Base-by-base conservation (phyloP, 1,140 invertebrate genomes). In the Ceratina australensis region DNA sequence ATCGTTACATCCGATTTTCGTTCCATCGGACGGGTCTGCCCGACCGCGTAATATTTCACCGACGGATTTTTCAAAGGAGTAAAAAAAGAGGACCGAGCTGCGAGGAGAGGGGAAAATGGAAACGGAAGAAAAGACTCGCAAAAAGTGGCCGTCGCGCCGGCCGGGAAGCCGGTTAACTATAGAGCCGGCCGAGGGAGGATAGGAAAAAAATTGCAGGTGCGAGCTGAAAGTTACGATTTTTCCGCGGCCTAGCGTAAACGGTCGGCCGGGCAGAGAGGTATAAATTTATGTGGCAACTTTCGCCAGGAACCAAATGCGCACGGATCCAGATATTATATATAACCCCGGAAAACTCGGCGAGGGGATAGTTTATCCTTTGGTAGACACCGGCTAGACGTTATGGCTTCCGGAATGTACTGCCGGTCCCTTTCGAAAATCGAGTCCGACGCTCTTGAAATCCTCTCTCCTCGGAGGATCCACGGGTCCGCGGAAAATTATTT, bases 251-350 rank as follows among this genome's bases (percentile, higher is more conserved):
- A 72, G 78, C 65, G 22, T 28, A 13, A 18, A 67, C 33, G 33
- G 52, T 65, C 49, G 26, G 66, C 3, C 75, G 56, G n/a, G 18
- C 33, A 42, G 33, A 42, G 33, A 42, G 33, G 81, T 84, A 79
- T 80, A 87, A 87, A 88, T 87, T 88, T 87, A 87, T 87, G 85
- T 80, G 76, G 76, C 80, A 87, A 87, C 82, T 88, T 88, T 87
- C 73, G 59, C 83, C 57, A 68, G 67, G 72, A 79, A 84, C 78
- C 78, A 80, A 87, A 87, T 87, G 73, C 81, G 67, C 73, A 64
- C 74, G 81, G 84, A 87, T 87, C 76, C 80, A 78, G 79, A 80
- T 80, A 82, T 87, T 86, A 84, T 87, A 88, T 81, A 86, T 82
- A 73, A 78, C 57, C 42, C 50, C 33, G 54, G 61, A 18, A 72